These are phyloP conservation scores for Morpho deidamia DNA, from an alignment of 2,888 invertebrate species.

Conservation along the genomic window DNA sequence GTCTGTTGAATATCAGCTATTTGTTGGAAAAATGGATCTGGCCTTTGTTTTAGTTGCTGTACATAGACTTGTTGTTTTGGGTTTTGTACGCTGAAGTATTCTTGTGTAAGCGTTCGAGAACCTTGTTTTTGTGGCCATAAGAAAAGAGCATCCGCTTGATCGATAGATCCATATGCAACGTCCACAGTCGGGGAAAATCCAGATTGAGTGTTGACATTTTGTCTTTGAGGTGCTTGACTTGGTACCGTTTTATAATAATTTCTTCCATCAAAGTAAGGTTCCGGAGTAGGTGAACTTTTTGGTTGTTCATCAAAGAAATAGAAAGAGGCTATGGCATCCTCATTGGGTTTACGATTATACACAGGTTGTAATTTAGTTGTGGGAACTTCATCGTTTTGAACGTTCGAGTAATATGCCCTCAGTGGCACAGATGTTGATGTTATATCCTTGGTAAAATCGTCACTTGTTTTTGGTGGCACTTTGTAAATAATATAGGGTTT, in stretches of 20 bases:
- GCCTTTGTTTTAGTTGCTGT: conserved; percentile 59
- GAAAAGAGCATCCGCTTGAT: conserved; percentile 66
- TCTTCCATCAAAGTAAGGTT: conserved; percentile 65
- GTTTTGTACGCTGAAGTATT: conserved; percentile 73
- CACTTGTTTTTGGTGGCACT: conserved; percentile 59
- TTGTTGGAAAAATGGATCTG: conserved; percentile 81
- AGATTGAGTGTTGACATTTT: conserved; percentile 49
- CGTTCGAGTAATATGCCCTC: conserved; percentile 78
- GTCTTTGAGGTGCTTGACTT: conserved; percentile 38
- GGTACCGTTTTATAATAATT: conserved; percentile 68
- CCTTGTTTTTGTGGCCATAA: conserved; percentile 74
- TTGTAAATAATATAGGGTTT: conserved; percentile 74
- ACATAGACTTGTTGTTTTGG: conserved; percentile 60
- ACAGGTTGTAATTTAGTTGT: conserved; percentile 76
- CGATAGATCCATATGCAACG: conserved; percentile 65
- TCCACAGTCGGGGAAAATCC: conserved; percentile 59
- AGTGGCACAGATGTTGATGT: conserved; percentile 81
- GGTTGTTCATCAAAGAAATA: conserved; percentile 83
- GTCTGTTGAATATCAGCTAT: conserved; percentile 82
- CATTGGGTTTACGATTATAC: conserved; percentile 58
- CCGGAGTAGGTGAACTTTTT: conserved; percentile 76
- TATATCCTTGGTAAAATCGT: conserved; percentile 54
- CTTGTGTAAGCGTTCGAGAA: conserved; percentile 69
- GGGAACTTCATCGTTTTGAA: conserved; percentile 71
- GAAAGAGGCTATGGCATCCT: conserved; percentile 78